Percentiles rank a stretch among this genome's conserved stretches.
Conservation (phyloP, 2,797 vertebrate species). For the Oreochromis grahami region DNA sequence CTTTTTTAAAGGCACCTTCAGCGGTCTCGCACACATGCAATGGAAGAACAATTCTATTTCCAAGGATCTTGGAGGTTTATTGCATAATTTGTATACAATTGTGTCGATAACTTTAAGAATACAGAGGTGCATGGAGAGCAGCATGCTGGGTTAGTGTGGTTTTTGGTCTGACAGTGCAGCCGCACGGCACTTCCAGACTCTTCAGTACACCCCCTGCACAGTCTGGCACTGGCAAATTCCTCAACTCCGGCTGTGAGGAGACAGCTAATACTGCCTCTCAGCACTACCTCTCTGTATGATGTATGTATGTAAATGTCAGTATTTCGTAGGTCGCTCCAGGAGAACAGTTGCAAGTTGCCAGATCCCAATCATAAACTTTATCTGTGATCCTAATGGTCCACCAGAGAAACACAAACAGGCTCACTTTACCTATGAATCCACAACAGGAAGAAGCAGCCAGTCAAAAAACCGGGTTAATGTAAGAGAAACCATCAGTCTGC, state of each 20-base stretch:
- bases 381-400: slow-evolving; percentile 40
- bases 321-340: slow-evolving; percentile 41
- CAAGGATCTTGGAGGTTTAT: slow-evolving; percentile 47
- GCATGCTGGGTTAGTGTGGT: slow-evolving; percentile 32
- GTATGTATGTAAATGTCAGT: slow-evolving; percentile 51
- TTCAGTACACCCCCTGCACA: slow-evolving; percentile 49
- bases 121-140: slow-evolving; percentile 10
- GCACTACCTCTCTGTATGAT: slow-evolving; percentile 37
- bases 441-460: slow-evolving; percentile 1
- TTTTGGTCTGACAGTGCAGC: slow-evolving; percentile 49
- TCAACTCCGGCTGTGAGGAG: slow-evolving; percentile 51
- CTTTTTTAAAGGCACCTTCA: not conserved
- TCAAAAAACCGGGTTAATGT: not conserved
- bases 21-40: not conserved
- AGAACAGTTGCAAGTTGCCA: slow-evolving; percentile 36
- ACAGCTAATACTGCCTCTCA: slow-evolving; percentile 44
- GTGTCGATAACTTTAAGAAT: slow-evolving; percentile 38
- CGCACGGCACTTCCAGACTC: slow-evolving; percentile 47
- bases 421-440: slow-evolving; percentile 7
- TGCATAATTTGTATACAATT: slow-evolving; percentile 49
- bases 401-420: slow-evolving; percentile 30
- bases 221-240: slow-evolving; percentile 36
- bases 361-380: not conserved
- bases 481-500: not conserved
- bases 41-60: slow-evolving; percentile 39